phyloP scores from a whole-genome alignment of 2,888 invertebrate genomes.

The Acrobeloides nanus region DNA sequence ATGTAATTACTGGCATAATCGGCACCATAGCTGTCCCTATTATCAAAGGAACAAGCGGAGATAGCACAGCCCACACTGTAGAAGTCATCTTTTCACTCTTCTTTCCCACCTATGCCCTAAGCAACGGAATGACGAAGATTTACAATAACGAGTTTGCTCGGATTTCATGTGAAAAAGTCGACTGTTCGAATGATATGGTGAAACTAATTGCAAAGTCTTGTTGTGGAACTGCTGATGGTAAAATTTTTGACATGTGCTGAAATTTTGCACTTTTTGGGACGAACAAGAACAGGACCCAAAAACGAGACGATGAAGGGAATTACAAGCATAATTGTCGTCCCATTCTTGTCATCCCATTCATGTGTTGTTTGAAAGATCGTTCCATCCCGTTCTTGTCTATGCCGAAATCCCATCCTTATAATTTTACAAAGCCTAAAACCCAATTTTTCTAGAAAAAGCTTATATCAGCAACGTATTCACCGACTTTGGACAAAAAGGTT shows the following conservation, averaged over 20 bases:
- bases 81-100: conserved; percentile 24
- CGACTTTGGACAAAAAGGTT: conserved; percentile 20
- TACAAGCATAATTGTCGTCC: no score
- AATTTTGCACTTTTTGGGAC: not conserved
- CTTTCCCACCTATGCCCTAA: conserved; percentile 28
- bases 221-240: conserved; percentile 23
- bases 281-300: no score
- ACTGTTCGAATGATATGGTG: conserved; percentile 20
- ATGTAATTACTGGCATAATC: conserved; percentile 41
- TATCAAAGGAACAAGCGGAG: conserved; percentile 28
- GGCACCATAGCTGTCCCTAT: conserved; percentile 46
- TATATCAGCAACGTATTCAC: conserved; percentile 9
- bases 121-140: conserved; percentile 21
- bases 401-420: no score
- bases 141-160: conserved; percentile 39
- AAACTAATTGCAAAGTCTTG: conserved; percentile 11
- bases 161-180: conserved; percentile 29
- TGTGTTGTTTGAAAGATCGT: no score
- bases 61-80: conserved; percentile 18
- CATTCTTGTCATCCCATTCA: no score
- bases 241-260: not conserved
- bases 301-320: no score
- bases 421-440: no score
- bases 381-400: no score
- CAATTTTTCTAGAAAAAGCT: conserved; percentile 3